These are phyloP conservation scores for Festucalex cinctus DNA, from an alignment of 2,113 vertebrate species.

Conservation along the genomic window DNA sequence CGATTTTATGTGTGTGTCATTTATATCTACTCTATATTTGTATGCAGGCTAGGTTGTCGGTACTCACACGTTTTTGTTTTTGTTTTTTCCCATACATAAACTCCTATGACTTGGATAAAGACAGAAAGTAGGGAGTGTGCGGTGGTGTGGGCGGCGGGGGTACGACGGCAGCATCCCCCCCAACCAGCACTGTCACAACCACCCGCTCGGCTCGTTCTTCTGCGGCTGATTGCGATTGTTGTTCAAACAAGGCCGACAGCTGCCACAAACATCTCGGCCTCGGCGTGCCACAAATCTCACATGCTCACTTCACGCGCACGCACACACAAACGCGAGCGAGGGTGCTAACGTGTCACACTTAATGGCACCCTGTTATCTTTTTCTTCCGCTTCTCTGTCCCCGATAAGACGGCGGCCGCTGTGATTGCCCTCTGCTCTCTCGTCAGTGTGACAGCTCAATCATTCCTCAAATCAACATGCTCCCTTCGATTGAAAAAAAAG, in stretches of 20 bases:
- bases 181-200: slow-evolving; percentile 53
- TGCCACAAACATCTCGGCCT: slow-evolving; percentile 61
- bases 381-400: slow-evolving; percentile 20
- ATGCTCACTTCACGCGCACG: slow-evolving; percentile 26
- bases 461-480: slow-evolving; percentile 48
- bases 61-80: too few species aligned
- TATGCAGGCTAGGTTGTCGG: too few species aligned
- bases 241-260: slow-evolving; percentile 68
- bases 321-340: slow-evolving; percentile 16
- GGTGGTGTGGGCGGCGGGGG: not conserved
- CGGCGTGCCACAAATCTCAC: slow-evolving; percentile 36
- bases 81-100: too few species aligned
- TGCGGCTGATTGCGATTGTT: slow-evolving; percentile 65
- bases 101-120: too few species aligned
- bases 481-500: slow-evolving; percentile 23
- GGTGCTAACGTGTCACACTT: slow-evolving; percentile 35
- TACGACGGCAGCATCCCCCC: slow-evolving; percentile 9
- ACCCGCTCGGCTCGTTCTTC: slow-evolving; percentile 59
- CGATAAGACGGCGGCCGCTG: slow-evolving; percentile 42
- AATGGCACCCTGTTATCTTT: slow-evolving; percentile 64
- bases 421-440: slow-evolving; percentile 55
- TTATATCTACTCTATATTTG: too few species aligned
- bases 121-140: slow-evolving; percentile 13
- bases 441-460: slow-evolving; percentile 57
- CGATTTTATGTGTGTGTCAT: too few species aligned